Evolutionary conservation across 2,113 vertebrate genomes (phyloP).

Genomic region (Telmatochromis sp.): DNA sequence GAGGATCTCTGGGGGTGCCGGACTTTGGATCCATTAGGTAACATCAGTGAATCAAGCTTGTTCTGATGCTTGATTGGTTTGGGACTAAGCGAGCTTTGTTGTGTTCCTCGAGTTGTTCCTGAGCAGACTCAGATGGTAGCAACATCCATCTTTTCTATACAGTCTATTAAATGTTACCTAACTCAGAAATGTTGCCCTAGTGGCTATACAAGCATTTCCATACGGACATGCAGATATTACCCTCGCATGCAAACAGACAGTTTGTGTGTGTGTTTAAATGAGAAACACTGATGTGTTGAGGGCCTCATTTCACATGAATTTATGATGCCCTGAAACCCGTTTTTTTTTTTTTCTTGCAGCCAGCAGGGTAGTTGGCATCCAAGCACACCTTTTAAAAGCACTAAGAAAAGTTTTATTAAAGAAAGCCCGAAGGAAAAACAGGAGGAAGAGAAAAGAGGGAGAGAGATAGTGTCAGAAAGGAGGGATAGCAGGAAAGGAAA

Average conservation of each 20-base stretch:
- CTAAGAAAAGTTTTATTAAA: neutral
- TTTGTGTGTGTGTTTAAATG: constrained; percentile 1
- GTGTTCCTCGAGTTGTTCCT: neutral
- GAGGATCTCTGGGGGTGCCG: neutral
- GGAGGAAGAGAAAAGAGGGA: neutral
- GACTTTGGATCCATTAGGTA: neutral
- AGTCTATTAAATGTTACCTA: neutral
- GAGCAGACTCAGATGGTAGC: neutral
- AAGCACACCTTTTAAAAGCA: neutral
- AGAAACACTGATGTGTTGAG: constrained; percentile 39
- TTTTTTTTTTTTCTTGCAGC: neutral
- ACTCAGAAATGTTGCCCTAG: neutral
- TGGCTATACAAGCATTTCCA: neutral
- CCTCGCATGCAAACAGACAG: neutral
- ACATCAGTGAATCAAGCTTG: neutral
- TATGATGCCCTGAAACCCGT: constrained; percentile 13
- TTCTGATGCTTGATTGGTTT: neutral
- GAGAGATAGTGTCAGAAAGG: neutral
- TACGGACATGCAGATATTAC: neutral
- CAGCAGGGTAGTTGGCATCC: constrained; percentile 20
- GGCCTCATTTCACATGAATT: constrained; percentile 22
- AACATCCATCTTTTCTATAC: neutral
- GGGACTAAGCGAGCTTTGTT: neutral
- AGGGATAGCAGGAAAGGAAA: neutral
- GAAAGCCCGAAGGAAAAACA: neutral